Percentiles rank a stretch among this genome's conserved stretches.
phyloP scores from a whole-genome alignment of 2,113 vertebrate species.

The Neotoma lepida region DNA sequence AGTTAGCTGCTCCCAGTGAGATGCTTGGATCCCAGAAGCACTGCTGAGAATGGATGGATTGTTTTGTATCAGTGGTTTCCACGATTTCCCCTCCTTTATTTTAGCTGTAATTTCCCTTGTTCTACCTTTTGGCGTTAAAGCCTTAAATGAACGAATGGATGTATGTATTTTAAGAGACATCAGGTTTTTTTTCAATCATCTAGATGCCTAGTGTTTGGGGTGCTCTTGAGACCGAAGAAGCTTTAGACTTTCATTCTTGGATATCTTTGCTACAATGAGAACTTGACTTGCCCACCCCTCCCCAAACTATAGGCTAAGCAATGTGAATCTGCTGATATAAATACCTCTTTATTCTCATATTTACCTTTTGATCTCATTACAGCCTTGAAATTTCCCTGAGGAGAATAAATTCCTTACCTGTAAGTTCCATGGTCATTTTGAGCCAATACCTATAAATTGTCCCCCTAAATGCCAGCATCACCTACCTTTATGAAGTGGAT shows the following conservation, averaged over 20 bases:
- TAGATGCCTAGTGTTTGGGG: fast-evolving
- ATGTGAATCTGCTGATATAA: not conserved
- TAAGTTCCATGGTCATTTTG: constrained; percentile 74
- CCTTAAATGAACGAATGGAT: not conserved
- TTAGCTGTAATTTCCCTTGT: not conserved
- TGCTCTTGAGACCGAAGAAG: not conserved
- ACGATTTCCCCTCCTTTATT: constrained; percentile 14
- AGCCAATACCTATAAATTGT: not conserved
- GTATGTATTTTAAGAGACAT: not conserved
- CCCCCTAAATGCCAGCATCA: not conserved
- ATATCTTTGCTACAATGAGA: not conserved
- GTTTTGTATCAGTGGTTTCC: not conserved
- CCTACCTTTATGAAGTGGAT: not conserved
- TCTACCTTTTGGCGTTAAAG: not conserved
- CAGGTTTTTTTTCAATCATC: not conserved
- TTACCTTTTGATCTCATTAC: constrained; percentile 57
- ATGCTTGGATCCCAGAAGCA: not conserved
- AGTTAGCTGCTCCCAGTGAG: not conserved
- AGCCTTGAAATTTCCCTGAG: constrained; percentile 83
- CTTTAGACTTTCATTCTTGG: not conserved
- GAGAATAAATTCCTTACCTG: constrained; percentile 85
- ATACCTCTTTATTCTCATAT: constrained; percentile 18
- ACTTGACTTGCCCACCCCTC: not conserved
- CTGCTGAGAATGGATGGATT: not conserved
- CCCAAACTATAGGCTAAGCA: not conserved